Evolutionary conservation across 2,113 vertebrate genomes (phyloP).

Genomic region (Ptychochromis oligacanthus): DNA sequence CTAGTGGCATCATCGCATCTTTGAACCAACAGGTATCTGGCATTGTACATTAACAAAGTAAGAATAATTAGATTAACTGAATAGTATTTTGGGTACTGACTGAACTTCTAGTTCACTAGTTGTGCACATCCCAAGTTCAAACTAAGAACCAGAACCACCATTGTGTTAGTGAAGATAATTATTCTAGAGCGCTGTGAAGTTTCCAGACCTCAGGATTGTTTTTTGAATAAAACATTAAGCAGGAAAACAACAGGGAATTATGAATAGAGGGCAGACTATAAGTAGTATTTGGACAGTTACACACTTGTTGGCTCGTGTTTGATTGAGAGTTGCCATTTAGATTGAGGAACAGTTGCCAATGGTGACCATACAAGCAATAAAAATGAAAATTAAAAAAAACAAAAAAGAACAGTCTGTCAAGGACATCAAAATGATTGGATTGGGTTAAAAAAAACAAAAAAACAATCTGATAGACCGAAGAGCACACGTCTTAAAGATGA

Average conservation of each 20-base stretch:
- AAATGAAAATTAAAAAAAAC: neutral
- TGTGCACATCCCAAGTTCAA: neutral
- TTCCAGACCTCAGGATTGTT: neutral
- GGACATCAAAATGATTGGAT: neutral
- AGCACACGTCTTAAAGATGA: neutral
- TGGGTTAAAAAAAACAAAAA: neutral
- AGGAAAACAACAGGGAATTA: neutral
- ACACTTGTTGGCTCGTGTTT: neutral
- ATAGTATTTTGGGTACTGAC: neutral
- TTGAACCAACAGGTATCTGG: too few species aligned
- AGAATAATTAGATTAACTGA: too few species aligned
- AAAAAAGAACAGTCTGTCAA: neutral
- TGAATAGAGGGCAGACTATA: neutral
- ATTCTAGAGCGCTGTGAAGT: neutral
- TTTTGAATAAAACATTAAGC: neutral
- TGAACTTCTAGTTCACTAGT: fast-evolving
- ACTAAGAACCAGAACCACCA: neutral
- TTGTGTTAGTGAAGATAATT: neutral
- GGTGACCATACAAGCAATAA: neutral
- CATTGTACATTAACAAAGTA: too few species aligned
- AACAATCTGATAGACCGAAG: neutral
- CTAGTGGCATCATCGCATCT: too few species aligned
- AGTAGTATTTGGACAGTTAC: neutral
- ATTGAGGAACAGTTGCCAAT: neutral
- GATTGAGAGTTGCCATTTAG: slow-evolving; percentile 6